A percentile compares a stretch with the other conserved stretches of the same genome.
phyloP scores from a whole-genome alignment of 2,113 vertebrate genomes.

The Oreochromis tanganicae region DNA sequence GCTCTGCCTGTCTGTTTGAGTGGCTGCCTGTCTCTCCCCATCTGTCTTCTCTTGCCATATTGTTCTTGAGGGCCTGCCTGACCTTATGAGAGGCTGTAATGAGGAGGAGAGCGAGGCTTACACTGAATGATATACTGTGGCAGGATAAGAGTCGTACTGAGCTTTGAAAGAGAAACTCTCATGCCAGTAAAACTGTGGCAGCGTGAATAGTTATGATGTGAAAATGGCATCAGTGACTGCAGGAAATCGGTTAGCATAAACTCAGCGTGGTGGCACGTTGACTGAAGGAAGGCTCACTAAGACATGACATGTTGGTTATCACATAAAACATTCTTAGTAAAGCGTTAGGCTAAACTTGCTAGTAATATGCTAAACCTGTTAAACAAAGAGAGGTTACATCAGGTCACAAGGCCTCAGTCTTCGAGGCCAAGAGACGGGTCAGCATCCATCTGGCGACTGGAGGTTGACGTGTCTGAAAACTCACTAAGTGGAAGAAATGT shows the following conservation, averaged over 20 bases:
- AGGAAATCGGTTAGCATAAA: background rate
- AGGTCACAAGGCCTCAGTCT: background rate
- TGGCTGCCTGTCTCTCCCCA: constrained; percentile 1
- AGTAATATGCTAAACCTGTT: background rate
- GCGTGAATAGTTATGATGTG: background rate
- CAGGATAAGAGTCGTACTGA: background rate
- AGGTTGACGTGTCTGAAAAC: background rate
- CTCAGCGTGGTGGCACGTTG: background rate
- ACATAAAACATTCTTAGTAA: background rate
- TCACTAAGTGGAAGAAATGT: background rate
- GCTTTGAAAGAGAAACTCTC: background rate
- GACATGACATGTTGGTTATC: background rate
- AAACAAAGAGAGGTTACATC: background rate
- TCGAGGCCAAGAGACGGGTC: background rate
- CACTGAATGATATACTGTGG: background rate
- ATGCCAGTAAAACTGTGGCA: background rate
- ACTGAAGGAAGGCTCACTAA: background rate
- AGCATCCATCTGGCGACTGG: background rate
- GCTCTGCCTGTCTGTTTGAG: constrained; percentile 14
- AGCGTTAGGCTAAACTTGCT: background rate
- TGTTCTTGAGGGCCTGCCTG: constrained; percentile 27
- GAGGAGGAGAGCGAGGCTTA: background rate
- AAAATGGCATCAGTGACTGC: background rate
- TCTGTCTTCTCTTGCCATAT: constrained; percentile 12
- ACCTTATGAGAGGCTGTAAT: constrained; percentile 44